Evolutionary conservation across 2,113 vertebrate species (phyloP).

Genomic region (Lutjanus erythropterus): DNA sequence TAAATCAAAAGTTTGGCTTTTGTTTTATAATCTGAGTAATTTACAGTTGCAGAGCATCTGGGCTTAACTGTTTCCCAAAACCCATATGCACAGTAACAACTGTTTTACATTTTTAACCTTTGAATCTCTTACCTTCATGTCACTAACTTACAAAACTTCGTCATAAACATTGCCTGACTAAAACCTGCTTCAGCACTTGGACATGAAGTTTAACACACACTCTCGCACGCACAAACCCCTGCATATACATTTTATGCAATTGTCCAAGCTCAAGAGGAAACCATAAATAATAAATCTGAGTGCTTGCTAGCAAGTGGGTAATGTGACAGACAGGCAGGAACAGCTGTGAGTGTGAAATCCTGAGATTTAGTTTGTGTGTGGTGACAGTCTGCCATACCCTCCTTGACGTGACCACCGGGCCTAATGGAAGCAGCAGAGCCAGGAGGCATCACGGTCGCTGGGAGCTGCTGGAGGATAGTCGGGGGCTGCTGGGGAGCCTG

Average conservation of each 20-base stretch:
- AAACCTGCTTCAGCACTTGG: background rate
- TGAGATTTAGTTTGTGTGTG: slow-evolving; percentile 48
- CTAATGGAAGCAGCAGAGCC: slow-evolving; percentile 47
- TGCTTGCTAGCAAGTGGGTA: slow-evolving; percentile 29
- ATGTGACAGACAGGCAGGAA: slow-evolving; percentile 64
- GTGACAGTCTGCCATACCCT: slow-evolving; percentile 79
- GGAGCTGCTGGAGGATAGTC: slow-evolving; percentile 77
- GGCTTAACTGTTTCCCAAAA: background rate
- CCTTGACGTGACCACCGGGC: slow-evolving; percentile 67
- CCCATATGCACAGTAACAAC: background rate
- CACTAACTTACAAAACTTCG: background rate
- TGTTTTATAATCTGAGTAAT: background rate
- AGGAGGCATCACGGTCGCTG: slow-evolving; percentile 52
- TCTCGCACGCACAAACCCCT: background rate
- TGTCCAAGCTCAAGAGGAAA: slow-evolving; percentile 35
- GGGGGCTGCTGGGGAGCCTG: slow-evolving; percentile 68
- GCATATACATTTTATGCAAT: slow-evolving; percentile 20
- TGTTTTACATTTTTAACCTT: background rate
- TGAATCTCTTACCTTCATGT: background rate
- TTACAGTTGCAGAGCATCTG: background rate
- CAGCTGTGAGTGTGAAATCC: slow-evolving; percentile 44
- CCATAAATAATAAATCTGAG: slow-evolving; percentile 71
- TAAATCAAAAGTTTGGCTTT: background rate
- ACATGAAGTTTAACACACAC: slow-evolving; percentile 1
- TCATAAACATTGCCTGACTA: background rate